Evolutionary conservation across 2,888 invertebrate genomes (phyloP).

Genomic region (Incurvaria masculella): DNA sequence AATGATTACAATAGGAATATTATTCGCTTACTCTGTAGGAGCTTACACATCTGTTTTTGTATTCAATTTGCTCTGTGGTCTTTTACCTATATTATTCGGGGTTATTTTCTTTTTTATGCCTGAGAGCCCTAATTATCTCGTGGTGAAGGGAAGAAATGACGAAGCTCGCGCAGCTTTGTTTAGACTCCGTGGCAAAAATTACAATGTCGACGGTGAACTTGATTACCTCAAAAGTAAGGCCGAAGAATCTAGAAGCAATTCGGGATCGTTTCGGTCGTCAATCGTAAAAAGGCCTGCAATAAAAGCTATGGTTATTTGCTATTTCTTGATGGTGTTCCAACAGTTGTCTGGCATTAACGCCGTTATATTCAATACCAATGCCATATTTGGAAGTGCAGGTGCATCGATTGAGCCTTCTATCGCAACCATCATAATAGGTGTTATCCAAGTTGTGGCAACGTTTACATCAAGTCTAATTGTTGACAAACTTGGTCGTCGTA

Average conservation of each 20-base stretch:
- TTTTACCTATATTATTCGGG: slow-evolving; percentile 68
- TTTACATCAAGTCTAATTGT: slow-evolving; percentile 72
- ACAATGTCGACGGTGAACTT: slow-evolving; percentile 65
- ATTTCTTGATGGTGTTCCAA: slow-evolving; percentile 86
- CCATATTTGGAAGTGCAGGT: slow-evolving; percentile 69
- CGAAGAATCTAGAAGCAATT: slow-evolving; percentile 48
- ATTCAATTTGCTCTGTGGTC: slow-evolving; percentile 63
- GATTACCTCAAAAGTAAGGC: slow-evolving; percentile 56
- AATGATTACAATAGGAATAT: slow-evolving; percentile 79
- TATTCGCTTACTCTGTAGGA: slow-evolving; percentile 72
- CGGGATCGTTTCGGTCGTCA: slow-evolving; percentile 52
- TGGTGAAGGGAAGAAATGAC: slow-evolving; percentile 60
- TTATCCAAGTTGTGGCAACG: slow-evolving; percentile 75
- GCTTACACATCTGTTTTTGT: slow-evolving; percentile 51
- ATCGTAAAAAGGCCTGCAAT: slow-evolving; percentile 61
- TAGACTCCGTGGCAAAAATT: slow-evolving; percentile 69
- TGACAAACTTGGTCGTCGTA: slow-evolving; percentile 75
- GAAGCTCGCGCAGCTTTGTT: slow-evolving; percentile 68
- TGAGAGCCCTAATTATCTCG: slow-evolving; percentile 75
- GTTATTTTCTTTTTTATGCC: slow-evolving; percentile 78
- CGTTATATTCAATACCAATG: slow-evolving; percentile 73
- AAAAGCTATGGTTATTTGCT: slow-evolving; percentile 67
- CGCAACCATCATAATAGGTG: slow-evolving; percentile 79
- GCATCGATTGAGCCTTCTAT: slow-evolving; percentile 54
- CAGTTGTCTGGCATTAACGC: slow-evolving; percentile 84